A percentile compares a stretch with the other conserved stretches of the same genome.
These are phyloP conservation scores for Hybos culiciformis DNA, from an alignment of 2,888 invertebrate genomes.

Conservation along the genomic window DNA sequence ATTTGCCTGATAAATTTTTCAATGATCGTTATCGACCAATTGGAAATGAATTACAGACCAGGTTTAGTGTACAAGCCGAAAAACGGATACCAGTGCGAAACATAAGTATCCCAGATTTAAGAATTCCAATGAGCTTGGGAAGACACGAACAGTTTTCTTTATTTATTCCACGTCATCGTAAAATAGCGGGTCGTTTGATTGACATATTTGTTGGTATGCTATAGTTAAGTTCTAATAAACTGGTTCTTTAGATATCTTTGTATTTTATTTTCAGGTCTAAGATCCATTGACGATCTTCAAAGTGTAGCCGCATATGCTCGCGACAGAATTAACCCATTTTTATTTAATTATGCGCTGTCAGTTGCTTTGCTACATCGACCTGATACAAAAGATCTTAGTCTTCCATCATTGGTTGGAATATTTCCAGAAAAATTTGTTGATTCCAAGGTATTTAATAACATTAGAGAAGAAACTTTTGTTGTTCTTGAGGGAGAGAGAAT, in stretches of 20 bases:
- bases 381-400: conserved; percentile 41
- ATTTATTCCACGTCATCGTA: conserved; percentile 54
- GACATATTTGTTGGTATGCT: conserved; percentile 58
- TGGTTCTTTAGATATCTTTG: neutral
- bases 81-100: conserved; percentile 42
- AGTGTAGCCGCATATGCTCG: conserved; percentile 50
- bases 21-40: conserved; percentile 40
- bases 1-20: conserved; percentile 48
- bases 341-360: conserved; percentile 62
- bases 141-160: conserved; percentile 55
- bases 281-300: conserved; percentile 51
- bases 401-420: conserved; percentile 45
- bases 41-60: conserved; percentile 39
- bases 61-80: conserved; percentile 42
- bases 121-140: conserved; percentile 45
- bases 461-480: conserved; percentile 40
- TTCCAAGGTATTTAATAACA: conserved; percentile 40
- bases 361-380: conserved; percentile 52
- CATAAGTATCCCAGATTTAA: conserved; percentile 49
- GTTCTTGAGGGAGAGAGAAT: conserved; percentile 49
- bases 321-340: conserved; percentile 55
- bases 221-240: neutral
- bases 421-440: conserved; percentile 49
- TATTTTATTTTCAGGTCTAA: conserved; percentile 38
- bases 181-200: conserved; percentile 50